Percentiles rank a stretch among this genome's conserved stretches.
phyloP scores from a whole-genome alignment of 2,888 invertebrate species.

The Amphipyra tragopoginis region DNA sequence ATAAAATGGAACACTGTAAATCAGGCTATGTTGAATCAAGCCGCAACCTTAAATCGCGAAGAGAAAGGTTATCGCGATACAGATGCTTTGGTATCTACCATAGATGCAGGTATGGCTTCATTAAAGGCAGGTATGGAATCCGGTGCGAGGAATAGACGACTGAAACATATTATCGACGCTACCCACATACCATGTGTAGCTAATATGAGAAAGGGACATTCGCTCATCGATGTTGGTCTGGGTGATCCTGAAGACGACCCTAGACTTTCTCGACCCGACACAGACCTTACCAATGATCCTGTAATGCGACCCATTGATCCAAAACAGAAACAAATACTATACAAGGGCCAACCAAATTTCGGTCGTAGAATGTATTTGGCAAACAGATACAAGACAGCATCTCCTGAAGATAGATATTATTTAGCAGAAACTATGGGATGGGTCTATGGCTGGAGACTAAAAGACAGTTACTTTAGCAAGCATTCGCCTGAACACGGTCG shows the following conservation, averaged over 20 bases:
- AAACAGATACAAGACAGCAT: background rate
- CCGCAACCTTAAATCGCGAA: conserved; percentile 63
- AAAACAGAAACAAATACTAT: conserved; percentile 14
- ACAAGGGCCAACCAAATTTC: conserved; percentile 20
- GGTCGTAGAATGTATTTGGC: conserved; percentile 31
- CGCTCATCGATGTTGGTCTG: conserved; percentile 67
- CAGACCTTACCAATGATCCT: conserved; percentile 32
- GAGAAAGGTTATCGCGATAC: conserved; percentile 64
- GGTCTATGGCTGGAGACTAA: conserved; percentile 42
- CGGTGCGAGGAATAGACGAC: conserved; percentile 60
- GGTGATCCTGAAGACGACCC: conserved; percentile 69
- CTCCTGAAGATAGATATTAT: conserved; percentile 32
- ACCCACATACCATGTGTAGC: conserved; percentile 53
- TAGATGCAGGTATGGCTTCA: conserved; percentile 61
- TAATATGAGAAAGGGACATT: conserved; percentile 65
- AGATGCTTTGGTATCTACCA: conserved; percentile 58
- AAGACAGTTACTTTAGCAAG: conserved; percentile 18
- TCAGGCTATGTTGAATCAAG: conserved; percentile 58
- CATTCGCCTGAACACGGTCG: conserved; percentile 17
- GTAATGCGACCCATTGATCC: conserved; percentile 29
- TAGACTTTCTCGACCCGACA: conserved; percentile 57
- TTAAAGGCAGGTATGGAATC: conserved; percentile 59
- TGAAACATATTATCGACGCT: conserved; percentile 59
- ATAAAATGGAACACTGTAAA: conserved; percentile 70
- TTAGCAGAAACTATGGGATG: conserved; percentile 34